phyloP scores from a whole-genome alignment of 1,140 invertebrate genomes.

The Dendroctonus ponderosae region DNA sequence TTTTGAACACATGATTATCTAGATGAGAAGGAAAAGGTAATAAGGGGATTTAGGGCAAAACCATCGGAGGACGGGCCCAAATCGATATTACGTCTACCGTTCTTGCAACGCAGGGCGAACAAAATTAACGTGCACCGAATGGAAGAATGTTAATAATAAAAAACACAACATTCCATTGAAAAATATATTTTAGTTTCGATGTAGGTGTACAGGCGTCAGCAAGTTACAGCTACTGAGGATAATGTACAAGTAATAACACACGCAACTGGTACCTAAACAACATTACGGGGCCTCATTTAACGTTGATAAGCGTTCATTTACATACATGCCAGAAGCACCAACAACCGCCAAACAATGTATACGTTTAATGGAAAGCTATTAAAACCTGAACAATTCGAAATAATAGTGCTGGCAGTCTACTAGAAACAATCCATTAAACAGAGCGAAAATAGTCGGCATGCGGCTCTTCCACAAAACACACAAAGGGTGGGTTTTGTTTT shows the following conservation, averaged over 20 bases:
- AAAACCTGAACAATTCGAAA: slow-evolving; percentile 16
- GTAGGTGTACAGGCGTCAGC: no score
- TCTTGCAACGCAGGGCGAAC: no score
- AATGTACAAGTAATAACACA: no score
- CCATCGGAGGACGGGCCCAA: no score
- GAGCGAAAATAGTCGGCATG: slow-evolving; percentile 43
- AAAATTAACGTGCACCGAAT: no score
- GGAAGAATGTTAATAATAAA: no score
- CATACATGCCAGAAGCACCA: slow-evolving; percentile 13
- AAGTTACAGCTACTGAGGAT: no score
- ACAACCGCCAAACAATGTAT: slow-evolving; percentile 1
- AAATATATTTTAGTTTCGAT: no score
- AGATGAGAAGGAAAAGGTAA: slow-evolving; percentile 1
- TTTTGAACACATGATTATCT: slow-evolving; percentile 1
- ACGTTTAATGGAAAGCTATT: slow-evolving; percentile 7
- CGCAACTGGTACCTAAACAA: no score
- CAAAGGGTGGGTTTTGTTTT: slow-evolving; percentile 7
- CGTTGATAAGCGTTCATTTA: slow-evolving; percentile 23
- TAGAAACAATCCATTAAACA: slow-evolving; percentile 25
- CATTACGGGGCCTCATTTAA: no score
- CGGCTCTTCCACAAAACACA: slow-evolving; percentile 33
- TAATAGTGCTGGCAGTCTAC: slow-evolving; percentile 40
- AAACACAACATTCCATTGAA: no score
- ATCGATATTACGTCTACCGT: no score
- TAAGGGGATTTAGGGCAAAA: neutral